Percentiles rank a stretch among this genome's conserved stretches.
These are phyloP conservation scores for Spisula solida DNA, from an alignment of 2,888 invertebrate genomes.

Conservation along the genomic window DNA sequence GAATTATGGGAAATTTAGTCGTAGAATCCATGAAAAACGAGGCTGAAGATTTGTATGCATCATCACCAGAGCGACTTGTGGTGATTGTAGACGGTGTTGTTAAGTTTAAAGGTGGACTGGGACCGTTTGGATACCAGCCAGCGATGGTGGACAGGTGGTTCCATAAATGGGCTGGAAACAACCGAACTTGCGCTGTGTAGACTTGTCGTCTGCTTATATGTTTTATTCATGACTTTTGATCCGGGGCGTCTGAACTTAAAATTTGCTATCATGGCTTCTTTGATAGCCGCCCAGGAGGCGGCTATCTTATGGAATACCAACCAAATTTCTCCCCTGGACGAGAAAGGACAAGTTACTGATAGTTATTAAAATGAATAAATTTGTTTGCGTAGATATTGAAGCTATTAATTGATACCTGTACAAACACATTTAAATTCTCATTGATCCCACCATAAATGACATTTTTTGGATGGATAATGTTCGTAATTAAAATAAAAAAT, in stretches of 20 bases:
- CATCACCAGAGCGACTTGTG: conserved; percentile 66
- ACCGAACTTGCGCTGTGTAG: conserved; percentile 32
- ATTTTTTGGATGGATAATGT: too few relatives aligned
- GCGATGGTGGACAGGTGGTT: conserved; percentile 42
- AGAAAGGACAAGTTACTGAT: too few relatives aligned
- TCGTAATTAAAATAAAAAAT: too few relatives aligned
- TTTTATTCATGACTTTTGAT: neutral
- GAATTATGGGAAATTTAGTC: conserved; percentile 51
- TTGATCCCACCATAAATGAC: too few relatives aligned
- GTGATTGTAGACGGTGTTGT: conserved; percentile 57
- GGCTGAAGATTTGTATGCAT: conserved; percentile 51
- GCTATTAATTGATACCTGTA: too few relatives aligned
- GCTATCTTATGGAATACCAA: too few relatives aligned
- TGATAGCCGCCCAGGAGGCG: too few relatives aligned
- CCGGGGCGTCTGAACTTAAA: neutral
- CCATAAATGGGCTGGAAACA: conserved; percentile 32
- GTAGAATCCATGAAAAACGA: conserved; percentile 68
- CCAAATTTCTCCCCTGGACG: too few relatives aligned
- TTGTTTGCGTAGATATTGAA: too few relatives aligned
- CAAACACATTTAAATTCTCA: too few relatives aligned
- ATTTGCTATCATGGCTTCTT: neutral
- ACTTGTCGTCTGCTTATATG: neutral
- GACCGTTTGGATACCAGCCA: conserved; percentile 58
- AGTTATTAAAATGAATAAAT: too few relatives aligned
- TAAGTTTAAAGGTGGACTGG: conserved; percentile 50